Percentiles rank a stretch among this genome's conserved stretches.
phyloP scores from a whole-genome alignment of 2,113 vertebrate genomes.

The Lonchura striata region DNA sequence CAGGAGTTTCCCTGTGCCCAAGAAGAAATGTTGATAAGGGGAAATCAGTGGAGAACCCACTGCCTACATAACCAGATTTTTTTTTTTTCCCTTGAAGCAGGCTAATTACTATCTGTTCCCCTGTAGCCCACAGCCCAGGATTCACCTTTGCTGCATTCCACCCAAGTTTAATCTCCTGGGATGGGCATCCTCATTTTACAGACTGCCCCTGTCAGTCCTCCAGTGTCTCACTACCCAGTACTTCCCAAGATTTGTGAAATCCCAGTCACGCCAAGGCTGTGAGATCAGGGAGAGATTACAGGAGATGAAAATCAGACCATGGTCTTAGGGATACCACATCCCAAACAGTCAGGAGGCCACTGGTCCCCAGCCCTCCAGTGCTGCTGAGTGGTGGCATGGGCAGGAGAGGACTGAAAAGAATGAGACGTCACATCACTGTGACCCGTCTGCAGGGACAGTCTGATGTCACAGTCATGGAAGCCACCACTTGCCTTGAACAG shows the following conservation, averaged over 20 bases:
- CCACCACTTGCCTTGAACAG: background rate
- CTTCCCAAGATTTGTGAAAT: background rate
- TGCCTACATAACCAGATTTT: background rate
- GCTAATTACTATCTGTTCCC: background rate
- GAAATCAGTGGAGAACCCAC: background rate
- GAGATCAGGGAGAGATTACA: background rate
- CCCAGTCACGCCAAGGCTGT: background rate
- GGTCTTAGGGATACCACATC: background rate
- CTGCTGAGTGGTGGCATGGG: background rate
- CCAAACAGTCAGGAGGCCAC: accelerated
- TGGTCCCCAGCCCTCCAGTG: background rate
- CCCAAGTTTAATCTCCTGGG: background rate
- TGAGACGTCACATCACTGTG: background rate
- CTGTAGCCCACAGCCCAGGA: background rate
- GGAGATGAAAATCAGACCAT: background rate
- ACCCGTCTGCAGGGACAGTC: background rate
- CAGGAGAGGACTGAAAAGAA: background rate
- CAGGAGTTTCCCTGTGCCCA: background rate
- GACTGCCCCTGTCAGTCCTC: accelerated
- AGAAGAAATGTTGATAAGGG: background rate
- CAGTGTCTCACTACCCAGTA: too few relatives aligned
- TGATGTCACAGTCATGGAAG: background rate
- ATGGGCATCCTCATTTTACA: background rate
- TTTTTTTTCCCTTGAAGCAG: background rate
- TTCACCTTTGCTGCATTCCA: background rate